Evolutionary conservation across 2,113 vertebrate species (phyloP).

Genomic region (Paralichthys olivaceus): DNA sequence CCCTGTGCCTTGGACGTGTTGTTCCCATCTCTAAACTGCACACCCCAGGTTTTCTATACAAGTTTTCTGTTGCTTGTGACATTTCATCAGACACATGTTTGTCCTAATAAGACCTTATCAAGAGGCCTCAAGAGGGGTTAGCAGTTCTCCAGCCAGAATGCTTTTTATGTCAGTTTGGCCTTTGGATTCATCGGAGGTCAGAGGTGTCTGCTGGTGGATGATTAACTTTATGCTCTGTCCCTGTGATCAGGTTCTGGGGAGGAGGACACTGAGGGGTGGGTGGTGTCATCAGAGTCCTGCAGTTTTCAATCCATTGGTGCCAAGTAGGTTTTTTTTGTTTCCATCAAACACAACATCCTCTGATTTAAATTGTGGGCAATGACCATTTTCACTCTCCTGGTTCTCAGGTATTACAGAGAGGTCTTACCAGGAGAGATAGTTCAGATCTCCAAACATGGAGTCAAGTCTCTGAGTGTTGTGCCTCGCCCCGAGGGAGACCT

Average conservation of each 20-base stretch:
- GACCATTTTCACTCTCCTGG: background rate
- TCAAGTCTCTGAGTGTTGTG: constrained; percentile 89
- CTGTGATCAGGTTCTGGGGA: constrained; percentile 78
- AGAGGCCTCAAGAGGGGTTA: background rate
- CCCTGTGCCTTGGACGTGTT: constrained; percentile 92
- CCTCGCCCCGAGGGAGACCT: constrained; percentile 87
- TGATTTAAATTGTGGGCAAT: background rate
- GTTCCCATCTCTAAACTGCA: constrained; percentile 91
- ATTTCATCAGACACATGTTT: background rate
- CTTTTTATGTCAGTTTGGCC: background rate
- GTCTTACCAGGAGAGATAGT: constrained; percentile 97
- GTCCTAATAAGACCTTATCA: background rate
- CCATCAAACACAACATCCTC: background rate
- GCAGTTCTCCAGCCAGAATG: background rate
- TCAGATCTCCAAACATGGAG: constrained; percentile 90
- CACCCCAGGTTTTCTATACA: constrained; percentile 71
- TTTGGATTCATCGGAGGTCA: constrained; percentile 34
- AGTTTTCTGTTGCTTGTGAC: background rate
- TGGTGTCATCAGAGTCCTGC: constrained; percentile 98
- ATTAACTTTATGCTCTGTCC: constrained; percentile 25
- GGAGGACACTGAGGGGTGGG: constrained; percentile 95
- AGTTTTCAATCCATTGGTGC: constrained; percentile 99
- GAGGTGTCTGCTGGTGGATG: constrained; percentile 2
- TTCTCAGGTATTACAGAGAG: constrained; percentile 92
- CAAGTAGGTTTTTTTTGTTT: constrained; percentile 81